These are phyloP conservation scores for Apocheima hispidaria DNA, from an alignment of 2,888 invertebrate genomes.

Conservation along the genomic window DNA sequence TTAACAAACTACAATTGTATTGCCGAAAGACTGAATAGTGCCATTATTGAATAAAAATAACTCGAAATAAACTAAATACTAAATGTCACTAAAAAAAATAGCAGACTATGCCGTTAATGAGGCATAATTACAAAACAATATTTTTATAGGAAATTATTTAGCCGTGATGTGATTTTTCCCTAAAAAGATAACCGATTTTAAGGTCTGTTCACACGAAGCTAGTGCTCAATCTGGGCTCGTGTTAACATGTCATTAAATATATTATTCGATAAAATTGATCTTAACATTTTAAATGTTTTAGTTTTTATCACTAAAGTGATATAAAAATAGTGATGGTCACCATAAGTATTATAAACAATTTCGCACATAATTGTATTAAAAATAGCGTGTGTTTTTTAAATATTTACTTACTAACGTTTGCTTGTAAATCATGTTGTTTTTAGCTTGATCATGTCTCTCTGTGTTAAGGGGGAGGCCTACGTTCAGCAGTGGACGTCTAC, in stretches of 20 bases:
- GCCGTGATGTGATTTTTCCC: constrained; percentile 41
- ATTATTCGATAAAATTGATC: constrained; percentile 1
- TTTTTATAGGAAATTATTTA: constrained; percentile 20
- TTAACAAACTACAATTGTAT: constrained; percentile 14
- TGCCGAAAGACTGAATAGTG: constrained; percentile 55
- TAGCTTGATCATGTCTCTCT: too few species aligned
- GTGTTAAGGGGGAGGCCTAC: too few species aligned
- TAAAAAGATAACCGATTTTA: constrained; percentile 41
- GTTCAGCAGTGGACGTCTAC: too few species aligned
- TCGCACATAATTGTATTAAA: not conserved
- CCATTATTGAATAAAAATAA: constrained; percentile 41
- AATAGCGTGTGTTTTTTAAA: not conserved
- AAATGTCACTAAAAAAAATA: not conserved
- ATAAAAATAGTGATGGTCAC: not conserved
- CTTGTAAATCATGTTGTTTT: constrained; percentile 21
- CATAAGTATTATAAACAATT: not conserved
- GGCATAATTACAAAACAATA: not conserved
- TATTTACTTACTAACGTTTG: constrained; percentile 14
- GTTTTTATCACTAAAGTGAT: not conserved
- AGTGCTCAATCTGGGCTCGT: constrained; percentile 4
- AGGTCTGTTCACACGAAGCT: constrained; percentile 15
- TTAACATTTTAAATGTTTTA: not conserved
- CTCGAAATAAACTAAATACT: not conserved
- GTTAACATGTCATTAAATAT: not conserved
- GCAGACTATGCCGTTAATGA: not conserved